phyloP scores from a whole-genome alignment of 1,140 invertebrate species.

The Pachypsylla venusta region DNA sequence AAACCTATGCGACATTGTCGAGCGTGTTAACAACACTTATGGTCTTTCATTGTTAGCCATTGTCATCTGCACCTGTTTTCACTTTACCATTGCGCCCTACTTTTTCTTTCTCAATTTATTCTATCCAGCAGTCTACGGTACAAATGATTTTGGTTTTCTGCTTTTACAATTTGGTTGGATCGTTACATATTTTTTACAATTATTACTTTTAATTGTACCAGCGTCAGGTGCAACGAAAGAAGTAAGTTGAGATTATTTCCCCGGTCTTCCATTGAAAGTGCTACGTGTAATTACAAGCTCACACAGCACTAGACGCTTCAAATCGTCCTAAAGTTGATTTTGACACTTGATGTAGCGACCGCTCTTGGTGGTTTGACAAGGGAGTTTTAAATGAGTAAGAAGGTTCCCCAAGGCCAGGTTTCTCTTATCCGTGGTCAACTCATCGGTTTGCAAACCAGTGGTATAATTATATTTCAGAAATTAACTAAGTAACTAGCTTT shows the following conservation, averaged over 20 bases:
- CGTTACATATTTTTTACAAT: constrained; percentile 16
- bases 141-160: constrained; percentile 17
- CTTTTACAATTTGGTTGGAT: constrained; percentile 19
- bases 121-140: constrained; percentile 19
- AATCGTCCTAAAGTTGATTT: no score
- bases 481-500: no score
- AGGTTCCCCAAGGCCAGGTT: no score
- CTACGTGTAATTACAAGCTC: no score
- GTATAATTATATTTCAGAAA: no score
- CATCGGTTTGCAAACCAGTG: no score
- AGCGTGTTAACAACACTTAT: constrained; percentile 17
- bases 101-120: constrained; percentile 20
- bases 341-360: no score
- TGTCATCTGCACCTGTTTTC: constrained; percentile 19
- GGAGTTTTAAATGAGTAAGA: no score
- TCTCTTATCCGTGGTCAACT: no score
- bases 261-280: no score
- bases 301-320: no score
- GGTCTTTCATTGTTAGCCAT: constrained; percentile 17
- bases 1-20: constrained; percentile 18
- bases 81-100: constrained; percentile 20
- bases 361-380: no score
- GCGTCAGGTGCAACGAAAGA: constrained; percentile 14
- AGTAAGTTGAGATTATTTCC: constrained; percentile 10
- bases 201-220: constrained; percentile 17